A percentile compares a stretch with the other conserved stretches of the same genome.
These are phyloP conservation scores for Ornithorhynchus anatinus DNA, from an alignment of 2,113 vertebrate genomes.

Conservation along the genomic window DNA sequence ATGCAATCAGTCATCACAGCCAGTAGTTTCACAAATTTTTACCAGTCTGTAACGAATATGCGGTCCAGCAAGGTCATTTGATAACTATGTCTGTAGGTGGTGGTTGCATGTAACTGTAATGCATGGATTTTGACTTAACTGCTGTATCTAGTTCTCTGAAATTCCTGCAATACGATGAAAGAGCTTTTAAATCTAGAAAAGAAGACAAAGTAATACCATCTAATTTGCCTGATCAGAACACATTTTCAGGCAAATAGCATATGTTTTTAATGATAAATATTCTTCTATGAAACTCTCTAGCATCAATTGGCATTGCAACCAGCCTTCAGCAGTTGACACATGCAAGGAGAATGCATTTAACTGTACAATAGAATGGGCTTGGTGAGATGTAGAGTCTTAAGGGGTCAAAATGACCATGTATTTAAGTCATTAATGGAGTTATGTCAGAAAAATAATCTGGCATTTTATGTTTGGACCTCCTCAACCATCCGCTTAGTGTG, in stretches of 20 bases:
- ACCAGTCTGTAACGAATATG: conserved; percentile 60
- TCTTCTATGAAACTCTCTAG: not conserved
- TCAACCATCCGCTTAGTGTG: too few relatives aligned
- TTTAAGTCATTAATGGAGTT: too few relatives aligned
- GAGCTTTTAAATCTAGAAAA: conserved; percentile 38
- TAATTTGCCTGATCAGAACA: not conserved
- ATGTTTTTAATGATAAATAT: not conserved
- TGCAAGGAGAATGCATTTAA: too few relatives aligned
- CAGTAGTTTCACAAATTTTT: conserved; percentile 76
- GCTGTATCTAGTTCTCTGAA: conserved; percentile 29
- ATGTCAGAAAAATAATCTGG: too few relatives aligned
- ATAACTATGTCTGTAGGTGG: conserved; percentile 41
- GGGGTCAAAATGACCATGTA: too few relatives aligned
- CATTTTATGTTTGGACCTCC: too few relatives aligned
- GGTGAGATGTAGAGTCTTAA: too few relatives aligned
- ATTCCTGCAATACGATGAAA: conserved; percentile 19
- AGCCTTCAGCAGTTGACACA: too few relatives aligned
- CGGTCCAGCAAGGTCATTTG: conserved; percentile 63
- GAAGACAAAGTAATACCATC: not conserved
- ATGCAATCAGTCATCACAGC: conserved; percentile 78
- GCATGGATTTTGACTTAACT: conserved; percentile 54
- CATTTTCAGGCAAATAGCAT: not conserved
- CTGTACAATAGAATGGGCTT: too few relatives aligned
- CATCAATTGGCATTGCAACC: too few relatives aligned
- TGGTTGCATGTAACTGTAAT: conserved; percentile 55